Percentiles rank a stretch among this genome's conserved stretches.
phyloP scores from a whole-genome alignment of 2,888 invertebrate species.

The Drosophila anceps region DNA sequence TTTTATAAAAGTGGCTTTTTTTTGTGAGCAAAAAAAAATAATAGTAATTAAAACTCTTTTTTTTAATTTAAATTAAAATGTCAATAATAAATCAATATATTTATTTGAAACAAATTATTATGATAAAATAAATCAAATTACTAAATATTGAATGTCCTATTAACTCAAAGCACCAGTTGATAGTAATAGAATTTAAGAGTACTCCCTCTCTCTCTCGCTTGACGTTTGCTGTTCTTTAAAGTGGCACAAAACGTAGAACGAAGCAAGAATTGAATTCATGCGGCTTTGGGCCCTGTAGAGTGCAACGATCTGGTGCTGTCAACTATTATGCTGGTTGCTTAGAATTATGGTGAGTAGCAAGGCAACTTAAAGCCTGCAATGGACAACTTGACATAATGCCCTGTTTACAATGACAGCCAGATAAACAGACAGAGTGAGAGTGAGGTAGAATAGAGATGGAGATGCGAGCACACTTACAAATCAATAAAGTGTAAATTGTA shows the following conservation, averaged over 20 bases:
- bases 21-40: too few species aligned
- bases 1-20: too few species aligned
- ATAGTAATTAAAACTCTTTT: conserved; percentile 1
- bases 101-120: not conserved
- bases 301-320: conserved; percentile 9
- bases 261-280: not conserved
- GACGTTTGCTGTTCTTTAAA: not conserved
- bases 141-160: not conserved
- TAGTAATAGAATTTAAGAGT: not conserved
- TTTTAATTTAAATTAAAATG: not conserved
- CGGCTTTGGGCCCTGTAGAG: conserved; percentile 9
- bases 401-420: conserved; percentile 52
- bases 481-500: conserved; percentile 82
- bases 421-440: conserved; percentile 13
- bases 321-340: conserved; percentile 29
- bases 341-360: conserved; percentile 21
- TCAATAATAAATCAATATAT: not conserved
- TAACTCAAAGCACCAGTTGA: too few species aligned
- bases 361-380: conserved; percentile 40
- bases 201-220: not conserved
- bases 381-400: conserved; percentile 69
- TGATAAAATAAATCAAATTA: not conserved
- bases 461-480: conserved; percentile 47
- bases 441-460: conserved; percentile 2
- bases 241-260: not conserved